Evolutionary conservation across 2,888 invertebrate genomes (phyloP).

Genomic region (Nomada fucata): DNA sequence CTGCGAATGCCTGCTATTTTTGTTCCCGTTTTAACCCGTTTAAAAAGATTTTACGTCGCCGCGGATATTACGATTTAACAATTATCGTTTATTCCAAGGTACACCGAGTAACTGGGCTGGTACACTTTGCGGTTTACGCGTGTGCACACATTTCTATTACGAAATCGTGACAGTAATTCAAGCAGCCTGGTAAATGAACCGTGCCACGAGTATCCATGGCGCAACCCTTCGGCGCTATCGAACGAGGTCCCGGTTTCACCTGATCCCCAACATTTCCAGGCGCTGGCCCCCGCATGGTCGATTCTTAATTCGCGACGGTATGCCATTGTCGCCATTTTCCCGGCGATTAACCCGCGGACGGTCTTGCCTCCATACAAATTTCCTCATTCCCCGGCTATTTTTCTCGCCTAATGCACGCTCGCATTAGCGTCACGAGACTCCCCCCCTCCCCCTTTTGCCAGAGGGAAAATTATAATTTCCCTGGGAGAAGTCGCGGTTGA

Average conservation of each 20-base stretch:
- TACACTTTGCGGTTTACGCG: too few relatives aligned
- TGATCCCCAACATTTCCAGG: constrained; percentile 25
- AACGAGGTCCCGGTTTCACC: background rate
- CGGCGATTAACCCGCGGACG: constrained; percentile 68
- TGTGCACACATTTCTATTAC: too few relatives aligned
- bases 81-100: too few relatives aligned
- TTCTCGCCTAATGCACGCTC: constrained; percentile 75
- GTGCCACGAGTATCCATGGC: too few relatives aligned
- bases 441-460: constrained; percentile 69
- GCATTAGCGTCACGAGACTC: constrained; percentile 74
- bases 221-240: background rate
- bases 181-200: too few relatives aligned
- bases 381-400: constrained; percentile 68
- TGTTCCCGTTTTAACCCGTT: too few relatives aligned
- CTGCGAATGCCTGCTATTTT: too few relatives aligned
- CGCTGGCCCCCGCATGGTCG: constrained; percentile 53
- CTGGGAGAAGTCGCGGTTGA: constrained; percentile 70
- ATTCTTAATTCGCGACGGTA: constrained; percentile 68
- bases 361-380: constrained; percentile 68
- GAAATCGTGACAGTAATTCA: too few relatives aligned
- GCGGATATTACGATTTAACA: too few relatives aligned
- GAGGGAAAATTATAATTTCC: constrained; percentile 77
- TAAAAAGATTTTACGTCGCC: too few relatives aligned
- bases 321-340: constrained; percentile 72
- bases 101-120: too few relatives aligned